These are phyloP conservation scores for Campoletis sonorensis DNA, from an alignment of 1,140 invertebrate genomes.

Conservation along the genomic window DNA sequence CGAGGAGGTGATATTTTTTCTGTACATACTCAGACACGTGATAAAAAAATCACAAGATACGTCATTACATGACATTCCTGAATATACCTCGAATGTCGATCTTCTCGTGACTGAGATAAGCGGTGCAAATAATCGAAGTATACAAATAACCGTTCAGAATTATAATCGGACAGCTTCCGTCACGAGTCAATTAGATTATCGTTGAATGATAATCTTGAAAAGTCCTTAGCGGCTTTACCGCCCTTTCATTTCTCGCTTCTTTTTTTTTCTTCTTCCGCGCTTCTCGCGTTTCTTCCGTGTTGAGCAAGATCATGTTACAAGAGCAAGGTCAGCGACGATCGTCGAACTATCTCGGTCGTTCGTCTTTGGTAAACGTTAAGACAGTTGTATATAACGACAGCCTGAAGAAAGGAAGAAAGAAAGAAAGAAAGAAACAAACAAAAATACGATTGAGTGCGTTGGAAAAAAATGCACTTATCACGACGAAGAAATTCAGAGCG, in stretches of 20 bases:
- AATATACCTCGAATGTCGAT: not conserved
- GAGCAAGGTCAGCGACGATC: constrained; percentile 63
- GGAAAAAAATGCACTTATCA: constrained; percentile 58
- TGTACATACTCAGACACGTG: no score
- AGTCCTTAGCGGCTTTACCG: not conserved
- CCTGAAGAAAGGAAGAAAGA: not conserved
- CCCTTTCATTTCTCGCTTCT: not conserved
- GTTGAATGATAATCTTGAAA: constrained; percentile 11
- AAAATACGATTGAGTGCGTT: no score
- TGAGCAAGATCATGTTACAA: constrained; percentile 34
- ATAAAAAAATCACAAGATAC: not conserved
- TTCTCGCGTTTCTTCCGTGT: not conserved
- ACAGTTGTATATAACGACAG: not conserved
- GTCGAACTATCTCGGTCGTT: constrained; percentile 56
- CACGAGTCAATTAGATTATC: constrained; percentile 42
- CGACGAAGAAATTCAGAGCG: constrained; percentile 47
- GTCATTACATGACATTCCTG: not conserved
- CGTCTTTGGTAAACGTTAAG: not conserved
- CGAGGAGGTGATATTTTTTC: no score
- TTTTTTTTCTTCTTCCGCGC: not conserved
- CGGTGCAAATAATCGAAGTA: not conserved
- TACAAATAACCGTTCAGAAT: not conserved
- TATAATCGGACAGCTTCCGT: constrained; percentile 25
- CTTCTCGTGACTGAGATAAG: not conserved
- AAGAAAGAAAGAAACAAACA: not conserved